Percentiles rank a stretch among this genome's conserved stretches.
These are phyloP conservation scores for Phacellophora camtschatica DNA, from an alignment of 30 jellyfish, hydroid and myxozoan genomes.

Conservation along the genomic window DNA sequence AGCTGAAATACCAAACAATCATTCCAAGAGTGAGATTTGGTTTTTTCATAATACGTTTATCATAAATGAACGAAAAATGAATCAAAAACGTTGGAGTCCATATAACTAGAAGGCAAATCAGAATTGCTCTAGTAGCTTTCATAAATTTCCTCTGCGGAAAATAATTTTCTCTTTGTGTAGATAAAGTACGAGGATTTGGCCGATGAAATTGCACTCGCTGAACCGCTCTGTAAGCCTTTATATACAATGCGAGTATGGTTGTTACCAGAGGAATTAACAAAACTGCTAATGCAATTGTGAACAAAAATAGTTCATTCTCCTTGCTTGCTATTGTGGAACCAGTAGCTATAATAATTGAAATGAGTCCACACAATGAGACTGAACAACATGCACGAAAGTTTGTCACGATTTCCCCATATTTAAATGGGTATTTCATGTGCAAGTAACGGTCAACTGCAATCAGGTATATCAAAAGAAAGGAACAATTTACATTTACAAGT, in stretches of 20 bases:
- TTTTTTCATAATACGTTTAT: neutral
- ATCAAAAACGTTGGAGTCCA: neutral
- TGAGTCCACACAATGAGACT: neutral
- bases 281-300: neutral
- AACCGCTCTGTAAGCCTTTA: constrained; percentile 1
- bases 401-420: constrained; percentile 1
- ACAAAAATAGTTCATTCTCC: neutral
- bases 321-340: neutral
- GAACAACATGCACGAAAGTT: neutral
- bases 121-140: neutral
- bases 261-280: neutral
- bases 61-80: neutral
- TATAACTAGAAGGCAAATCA: neutral
- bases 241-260: neutral
- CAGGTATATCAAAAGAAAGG: neutral
- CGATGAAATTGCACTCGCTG: neutral
- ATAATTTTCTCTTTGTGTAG: neutral
- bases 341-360: neutral
- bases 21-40: too few relatives aligned
- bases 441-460: constrained; percentile 21
- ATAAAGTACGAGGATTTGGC: neutral
- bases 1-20: neutral
- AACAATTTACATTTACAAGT: neutral
- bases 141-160: neutral
- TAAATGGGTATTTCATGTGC: constrained; percentile 11